A percentile compares a stretch with the other conserved stretches of the same genome.
Conservation (phyloP, 2,113 vertebrate genomes). For the Oreochromis niloticus region DNA sequence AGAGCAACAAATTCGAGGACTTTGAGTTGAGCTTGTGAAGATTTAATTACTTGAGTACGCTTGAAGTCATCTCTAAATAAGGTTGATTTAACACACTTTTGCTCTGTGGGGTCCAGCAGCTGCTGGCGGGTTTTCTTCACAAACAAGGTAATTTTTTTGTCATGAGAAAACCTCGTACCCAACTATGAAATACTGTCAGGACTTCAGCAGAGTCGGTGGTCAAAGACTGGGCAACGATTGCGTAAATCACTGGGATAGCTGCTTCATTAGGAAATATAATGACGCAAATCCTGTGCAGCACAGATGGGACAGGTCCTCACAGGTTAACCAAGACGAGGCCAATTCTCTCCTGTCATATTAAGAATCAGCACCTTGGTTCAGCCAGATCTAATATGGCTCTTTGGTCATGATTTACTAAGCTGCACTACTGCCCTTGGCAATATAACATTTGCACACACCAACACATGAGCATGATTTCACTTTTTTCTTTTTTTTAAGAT, state of each 20-base stretch:
- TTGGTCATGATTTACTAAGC: slow-evolving; percentile 61
- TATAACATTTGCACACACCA: background rate
- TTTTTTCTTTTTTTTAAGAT: background rate
- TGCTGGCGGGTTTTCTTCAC: background rate
- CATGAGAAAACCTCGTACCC: background rate
- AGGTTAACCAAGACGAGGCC: background rate
- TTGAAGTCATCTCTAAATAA: background rate
- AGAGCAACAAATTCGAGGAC: background rate
- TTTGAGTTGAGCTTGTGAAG: background rate
- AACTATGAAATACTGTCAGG: background rate
- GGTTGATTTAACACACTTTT: background rate
- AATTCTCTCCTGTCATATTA: background rate
- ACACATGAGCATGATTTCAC: background rate
- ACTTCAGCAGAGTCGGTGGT: background rate
- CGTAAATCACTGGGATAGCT: background rate
- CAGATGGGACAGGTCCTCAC: background rate
- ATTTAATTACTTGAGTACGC: background rate
- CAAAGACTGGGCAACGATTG: background rate
- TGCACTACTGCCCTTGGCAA: slow-evolving; percentile 22
- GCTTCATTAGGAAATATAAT: background rate
- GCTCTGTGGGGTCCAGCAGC: background rate
- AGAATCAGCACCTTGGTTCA: slow-evolving; percentile 22
- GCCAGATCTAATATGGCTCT: slow-evolving; percentile 29
- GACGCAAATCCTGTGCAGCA: background rate
- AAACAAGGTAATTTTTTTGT: background rate